These are phyloP conservation scores for silkworm (Bombyx mori) DNA, from an alignment of 1,140 invertebrate species.

Conservation along the genomic window DNA sequence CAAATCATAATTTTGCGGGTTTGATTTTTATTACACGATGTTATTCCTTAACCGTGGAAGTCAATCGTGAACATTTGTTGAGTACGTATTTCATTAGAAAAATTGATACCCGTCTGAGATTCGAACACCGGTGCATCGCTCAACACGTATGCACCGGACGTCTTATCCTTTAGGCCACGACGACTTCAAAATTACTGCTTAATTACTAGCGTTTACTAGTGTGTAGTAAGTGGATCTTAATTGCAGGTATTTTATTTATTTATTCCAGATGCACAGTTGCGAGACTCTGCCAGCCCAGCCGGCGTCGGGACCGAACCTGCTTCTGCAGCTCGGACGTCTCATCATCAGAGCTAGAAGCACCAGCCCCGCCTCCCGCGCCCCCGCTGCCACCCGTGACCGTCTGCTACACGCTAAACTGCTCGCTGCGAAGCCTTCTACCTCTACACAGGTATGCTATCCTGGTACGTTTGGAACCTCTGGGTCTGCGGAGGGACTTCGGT, in stretches of 20 bases:
- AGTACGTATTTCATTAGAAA: too few species aligned
- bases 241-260: neutral
- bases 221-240: neutral
- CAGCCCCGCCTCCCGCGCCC: slow-evolving; percentile 26
- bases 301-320: slow-evolving; percentile 43
- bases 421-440: slow-evolving; percentile 36
- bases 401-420: slow-evolving; percentile 29
- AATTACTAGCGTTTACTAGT: too few species aligned
- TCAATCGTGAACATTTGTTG: too few species aligned
- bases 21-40: too few species aligned
- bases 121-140: too few species aligned
- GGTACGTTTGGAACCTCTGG: neutral
- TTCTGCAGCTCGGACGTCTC: slow-evolving; percentile 58
- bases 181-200: too few species aligned
- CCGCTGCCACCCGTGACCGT: slow-evolving; percentile 19
- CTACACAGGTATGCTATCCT: slow-evolving; percentile 37
- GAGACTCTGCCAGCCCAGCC: slow-evolving; percentile 37
- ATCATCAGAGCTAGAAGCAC: slow-evolving; percentile 50
- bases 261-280: slow-evolving; percentile 63
- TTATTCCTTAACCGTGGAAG: too few species aligned
- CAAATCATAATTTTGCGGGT: too few species aligned
- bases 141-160: too few species aligned
- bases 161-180: too few species aligned
- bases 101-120: too few species aligned
- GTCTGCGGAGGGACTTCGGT: too few species aligned